Evolutionary conservation across 2,797 vertebrate species (phyloP).

Genomic region (Cossypha dichroa): DNA sequence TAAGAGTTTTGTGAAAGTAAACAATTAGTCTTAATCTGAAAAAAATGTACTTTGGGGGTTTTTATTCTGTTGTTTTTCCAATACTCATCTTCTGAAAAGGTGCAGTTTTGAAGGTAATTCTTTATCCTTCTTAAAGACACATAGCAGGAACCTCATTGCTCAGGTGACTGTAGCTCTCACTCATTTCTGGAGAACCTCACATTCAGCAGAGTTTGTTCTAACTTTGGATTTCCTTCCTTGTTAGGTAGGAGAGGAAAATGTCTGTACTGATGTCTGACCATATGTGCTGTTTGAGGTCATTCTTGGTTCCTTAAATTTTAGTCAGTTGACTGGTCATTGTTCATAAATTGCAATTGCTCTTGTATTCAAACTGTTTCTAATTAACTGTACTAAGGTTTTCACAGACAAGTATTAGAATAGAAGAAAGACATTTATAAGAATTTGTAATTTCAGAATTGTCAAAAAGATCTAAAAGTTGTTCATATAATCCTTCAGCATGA

Average conservation of each 20-base stretch:
- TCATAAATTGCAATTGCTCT: not conserved
- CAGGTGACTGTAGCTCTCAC: not conserved
- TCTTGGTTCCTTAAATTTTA: not conserved
- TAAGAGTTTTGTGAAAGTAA: not conserved
- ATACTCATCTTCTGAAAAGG: not conserved
- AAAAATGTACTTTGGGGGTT: accelerated
- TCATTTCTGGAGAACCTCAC: not conserved
- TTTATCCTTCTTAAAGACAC: not conserved
- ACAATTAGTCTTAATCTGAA: not conserved
- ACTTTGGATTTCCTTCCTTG: not conserved
- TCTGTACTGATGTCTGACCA: not conserved
- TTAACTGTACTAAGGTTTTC: not conserved
- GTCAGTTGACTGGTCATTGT: not conserved
- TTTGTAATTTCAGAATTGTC: not conserved
- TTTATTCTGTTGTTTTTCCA: not conserved
- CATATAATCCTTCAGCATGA: not conserved
- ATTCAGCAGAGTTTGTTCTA: not conserved
- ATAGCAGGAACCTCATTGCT: not conserved
- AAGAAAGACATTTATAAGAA: not conserved
- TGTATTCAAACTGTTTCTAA: not conserved
- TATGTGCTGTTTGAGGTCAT: not conserved
- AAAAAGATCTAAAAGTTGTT: not conserved
- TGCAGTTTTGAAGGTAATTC: not conserved
- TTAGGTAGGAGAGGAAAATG: not conserved
- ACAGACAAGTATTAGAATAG: not conserved